phyloP scores from a whole-genome alignment of 2,797 vertebrate species.

The Oreochromis grahami region DNA sequence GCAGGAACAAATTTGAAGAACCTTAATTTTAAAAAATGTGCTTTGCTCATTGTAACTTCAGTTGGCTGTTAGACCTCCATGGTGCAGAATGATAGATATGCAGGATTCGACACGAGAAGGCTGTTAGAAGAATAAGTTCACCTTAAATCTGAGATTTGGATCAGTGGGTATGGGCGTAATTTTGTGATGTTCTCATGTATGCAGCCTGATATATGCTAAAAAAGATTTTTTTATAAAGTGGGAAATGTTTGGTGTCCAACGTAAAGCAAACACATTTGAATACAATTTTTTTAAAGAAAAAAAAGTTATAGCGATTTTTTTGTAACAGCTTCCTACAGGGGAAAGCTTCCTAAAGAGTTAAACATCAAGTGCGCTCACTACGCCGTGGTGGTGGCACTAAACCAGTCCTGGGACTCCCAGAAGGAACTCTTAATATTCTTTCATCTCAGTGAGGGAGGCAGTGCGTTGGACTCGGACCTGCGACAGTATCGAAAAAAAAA shows the following conservation, averaged over 20 bases:
- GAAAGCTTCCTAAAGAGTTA: not conserved
- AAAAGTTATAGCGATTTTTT: not conserved
- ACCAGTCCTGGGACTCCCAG: not conserved
- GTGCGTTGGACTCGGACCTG: conserved; percentile 16
- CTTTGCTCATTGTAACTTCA: not conserved
- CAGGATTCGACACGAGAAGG: not conserved
- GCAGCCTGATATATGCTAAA: not conserved
- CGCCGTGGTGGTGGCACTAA: not conserved
- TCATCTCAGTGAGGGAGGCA: not conserved
- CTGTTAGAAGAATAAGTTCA: not conserved
- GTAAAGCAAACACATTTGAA: not conserved
- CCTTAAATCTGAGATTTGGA: not conserved
- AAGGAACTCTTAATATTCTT: not conserved
- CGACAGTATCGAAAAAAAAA: not conserved
- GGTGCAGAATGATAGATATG: not conserved
- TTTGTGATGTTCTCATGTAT: not conserved
- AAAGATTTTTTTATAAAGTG: not conserved
- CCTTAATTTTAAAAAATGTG: not conserved
- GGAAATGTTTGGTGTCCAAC: not conserved
- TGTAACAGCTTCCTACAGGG: no score
- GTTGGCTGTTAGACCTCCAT: not conserved
- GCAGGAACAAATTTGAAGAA: not conserved
- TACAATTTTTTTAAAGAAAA: not conserved
- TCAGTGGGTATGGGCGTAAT: accelerated
- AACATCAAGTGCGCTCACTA: not conserved